Percentiles rank a stretch among this genome's conserved stretches.
phyloP scores from a whole-genome alignment of 2,888 invertebrate species.

The Schizaphis graminum region DNA sequence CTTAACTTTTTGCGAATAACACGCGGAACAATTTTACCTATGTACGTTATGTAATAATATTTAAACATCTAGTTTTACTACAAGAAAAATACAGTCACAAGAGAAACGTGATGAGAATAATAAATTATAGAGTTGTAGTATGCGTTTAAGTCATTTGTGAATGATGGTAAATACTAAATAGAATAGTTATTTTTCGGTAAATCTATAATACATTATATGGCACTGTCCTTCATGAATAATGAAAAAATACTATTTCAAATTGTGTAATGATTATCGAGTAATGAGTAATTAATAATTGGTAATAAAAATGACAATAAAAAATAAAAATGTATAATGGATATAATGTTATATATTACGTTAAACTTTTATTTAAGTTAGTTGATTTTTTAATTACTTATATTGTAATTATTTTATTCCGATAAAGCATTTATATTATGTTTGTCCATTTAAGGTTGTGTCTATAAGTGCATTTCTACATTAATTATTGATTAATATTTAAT shows the following conservation, averaged over 20 bases:
- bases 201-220: neutral
- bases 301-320: neutral
- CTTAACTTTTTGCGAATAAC: neutral
- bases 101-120: neutral
- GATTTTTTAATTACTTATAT: neutral
- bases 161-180: neutral
- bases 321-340: neutral
- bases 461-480: neutral
- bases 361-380: neutral
- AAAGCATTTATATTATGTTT: neutral
- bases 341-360: neutral
- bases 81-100: neutral
- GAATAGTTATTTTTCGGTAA: neutral
- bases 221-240: neutral
- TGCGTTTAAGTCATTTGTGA: neutral
- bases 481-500: neutral
- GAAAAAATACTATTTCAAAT: neutral
- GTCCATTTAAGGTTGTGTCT: neutral
- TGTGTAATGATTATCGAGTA: neutral
- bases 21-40: neutral
- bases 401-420: neutral
- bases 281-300: conserved; percentile 3
- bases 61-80: conserved; percentile 12
- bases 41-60: neutral
- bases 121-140: neutral